These are phyloP conservation scores for Harpalus rubripes DNA, from an alignment of 2,888 invertebrate species.

Conservation along the genomic window DNA sequence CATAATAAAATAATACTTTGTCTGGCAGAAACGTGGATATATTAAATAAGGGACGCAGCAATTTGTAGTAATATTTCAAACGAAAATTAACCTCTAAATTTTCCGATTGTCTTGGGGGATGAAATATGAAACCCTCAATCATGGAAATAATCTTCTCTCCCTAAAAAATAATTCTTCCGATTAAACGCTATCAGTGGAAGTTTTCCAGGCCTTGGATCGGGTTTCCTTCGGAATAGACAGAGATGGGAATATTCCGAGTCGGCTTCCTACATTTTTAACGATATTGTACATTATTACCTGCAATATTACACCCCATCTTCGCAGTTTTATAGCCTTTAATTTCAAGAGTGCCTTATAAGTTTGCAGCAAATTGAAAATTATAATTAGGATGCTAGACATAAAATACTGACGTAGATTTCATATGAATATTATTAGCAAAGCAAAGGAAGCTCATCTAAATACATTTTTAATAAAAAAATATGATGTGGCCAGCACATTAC, in stretches of 20 bases:
- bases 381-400: conserved; percentile 38
- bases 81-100: conserved; percentile 39
- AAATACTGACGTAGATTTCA: background rate
- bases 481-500: no score
- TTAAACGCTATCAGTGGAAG: conserved; percentile 16
- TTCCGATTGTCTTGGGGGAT: conserved; percentile 20
- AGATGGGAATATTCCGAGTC: background rate
- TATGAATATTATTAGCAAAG: background rate
- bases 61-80: conserved; percentile 18
- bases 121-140: conserved; percentile 50
- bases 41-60: background rate
- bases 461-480: background rate
- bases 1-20: conserved; percentile 44
- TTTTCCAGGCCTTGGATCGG: background rate
- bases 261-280: conserved; percentile 47
- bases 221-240: conserved; percentile 10
- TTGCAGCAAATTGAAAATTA: conserved; percentile 53
- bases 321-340: conserved; percentile 49
- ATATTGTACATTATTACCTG: conserved; percentile 53
- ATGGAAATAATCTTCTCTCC: conserved; percentile 27
- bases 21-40: background rate
- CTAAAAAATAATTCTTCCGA: conserved; percentile 38
- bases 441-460: background rate
- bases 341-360: conserved; percentile 46
- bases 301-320: conserved; percentile 49